A percentile compares a stretch with the other conserved stretches of the same genome.
Conservation (phyloP, 2,113 vertebrate species). For the Tonatia bakeri region DNA sequence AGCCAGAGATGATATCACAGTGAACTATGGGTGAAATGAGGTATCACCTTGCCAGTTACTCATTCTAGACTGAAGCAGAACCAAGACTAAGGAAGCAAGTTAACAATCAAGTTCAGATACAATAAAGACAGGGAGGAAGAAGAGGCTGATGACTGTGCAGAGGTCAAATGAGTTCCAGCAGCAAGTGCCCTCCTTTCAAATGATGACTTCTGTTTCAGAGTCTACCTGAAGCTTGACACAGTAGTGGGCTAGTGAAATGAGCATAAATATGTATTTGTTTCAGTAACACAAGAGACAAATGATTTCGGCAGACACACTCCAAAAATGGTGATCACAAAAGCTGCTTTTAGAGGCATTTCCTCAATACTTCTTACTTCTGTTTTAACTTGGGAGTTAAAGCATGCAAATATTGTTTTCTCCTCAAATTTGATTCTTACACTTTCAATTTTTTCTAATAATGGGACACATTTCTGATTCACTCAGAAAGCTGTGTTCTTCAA, state of each 20-base stretch:
- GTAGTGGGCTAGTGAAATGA: neutral
- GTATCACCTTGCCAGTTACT: neutral
- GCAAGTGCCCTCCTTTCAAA: neutral
- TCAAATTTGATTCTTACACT: neutral
- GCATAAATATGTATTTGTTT: neutral
- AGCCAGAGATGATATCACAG: constrained; percentile 34
- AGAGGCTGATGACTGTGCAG: neutral
- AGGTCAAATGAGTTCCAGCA: neutral
- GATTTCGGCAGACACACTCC: neutral
- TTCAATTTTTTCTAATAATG: neutral
- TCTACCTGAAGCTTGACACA: neutral
- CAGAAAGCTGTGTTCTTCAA: constrained; percentile 14
- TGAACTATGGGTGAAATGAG: neutral
- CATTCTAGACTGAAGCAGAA: constrained; percentile 2
- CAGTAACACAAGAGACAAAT: neutral
- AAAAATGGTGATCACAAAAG: neutral
- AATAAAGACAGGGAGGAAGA: neutral
- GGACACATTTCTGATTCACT: neutral
- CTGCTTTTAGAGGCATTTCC: neutral
- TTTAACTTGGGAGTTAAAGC: neutral
- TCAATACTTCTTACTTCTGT: neutral
- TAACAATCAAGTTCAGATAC: neutral
- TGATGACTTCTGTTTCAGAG: neutral
- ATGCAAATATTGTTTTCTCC: neutral
- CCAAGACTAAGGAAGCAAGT: neutral